A percentile compares a stretch with the other conserved stretches of the same genome.
phyloP scores from a whole-genome alignment of 2,113 vertebrate genomes.

The Hippocampus comes region DNA sequence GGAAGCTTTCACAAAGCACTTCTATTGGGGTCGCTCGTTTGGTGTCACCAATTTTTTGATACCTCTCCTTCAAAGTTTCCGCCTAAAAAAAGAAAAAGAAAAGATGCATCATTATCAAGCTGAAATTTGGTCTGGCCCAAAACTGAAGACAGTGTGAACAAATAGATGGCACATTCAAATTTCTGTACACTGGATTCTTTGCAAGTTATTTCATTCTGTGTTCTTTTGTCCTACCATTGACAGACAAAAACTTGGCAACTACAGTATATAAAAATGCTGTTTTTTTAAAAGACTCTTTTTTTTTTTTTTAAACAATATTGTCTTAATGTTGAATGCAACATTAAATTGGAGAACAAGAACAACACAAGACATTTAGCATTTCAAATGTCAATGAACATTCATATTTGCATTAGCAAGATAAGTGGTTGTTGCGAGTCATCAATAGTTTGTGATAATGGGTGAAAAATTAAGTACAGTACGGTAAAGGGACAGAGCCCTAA shows the following conservation, averaged over 20 bases:
- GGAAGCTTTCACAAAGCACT: constrained; percentile 94
- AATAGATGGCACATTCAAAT: constrained; percentile 7
- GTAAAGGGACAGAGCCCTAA: too few species aligned
- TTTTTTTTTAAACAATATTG: background rate
- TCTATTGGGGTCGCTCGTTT: constrained; percentile 92
- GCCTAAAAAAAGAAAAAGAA: constrained; percentile 68
- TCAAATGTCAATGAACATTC: background rate
- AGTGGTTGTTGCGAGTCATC: background rate
- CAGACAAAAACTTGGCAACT: background rate
- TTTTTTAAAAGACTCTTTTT: background rate
- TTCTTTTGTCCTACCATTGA: background rate
- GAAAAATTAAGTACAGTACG: background rate
- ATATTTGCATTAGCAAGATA: background rate
- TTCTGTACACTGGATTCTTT: background rate
- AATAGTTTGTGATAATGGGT: background rate
- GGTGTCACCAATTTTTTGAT: constrained; percentile 97
- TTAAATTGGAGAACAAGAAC: background rate
- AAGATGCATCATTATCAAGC: background rate
- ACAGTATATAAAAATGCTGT: background rate
- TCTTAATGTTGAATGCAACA: background rate
- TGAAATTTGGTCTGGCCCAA: background rate
- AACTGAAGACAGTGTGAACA: background rate
- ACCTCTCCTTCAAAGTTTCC: constrained; percentile 93
- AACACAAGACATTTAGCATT: background rate
- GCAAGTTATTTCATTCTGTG: background rate